phyloP scores from a whole-genome alignment of 2,888 invertebrate species.

The Folsomia manolachei region DNA sequence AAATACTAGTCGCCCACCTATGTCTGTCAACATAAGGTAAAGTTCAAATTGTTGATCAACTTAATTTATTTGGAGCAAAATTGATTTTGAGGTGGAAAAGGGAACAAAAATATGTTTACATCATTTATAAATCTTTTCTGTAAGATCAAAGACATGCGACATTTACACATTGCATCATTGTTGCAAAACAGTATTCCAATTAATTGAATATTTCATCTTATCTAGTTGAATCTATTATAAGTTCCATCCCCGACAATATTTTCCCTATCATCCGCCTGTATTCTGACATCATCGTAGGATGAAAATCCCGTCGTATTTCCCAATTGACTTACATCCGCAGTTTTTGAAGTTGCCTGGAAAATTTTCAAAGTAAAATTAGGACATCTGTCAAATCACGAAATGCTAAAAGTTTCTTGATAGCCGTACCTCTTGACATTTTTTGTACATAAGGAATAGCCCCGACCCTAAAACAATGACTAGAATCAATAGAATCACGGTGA shows the following conservation, averaged over 20 bases:
- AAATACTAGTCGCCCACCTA: no score
- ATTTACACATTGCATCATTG: not conserved
- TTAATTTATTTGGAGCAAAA: no score
- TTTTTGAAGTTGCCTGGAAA: constrained; percentile 30
- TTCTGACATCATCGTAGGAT: constrained; percentile 39
- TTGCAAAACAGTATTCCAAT: not conserved
- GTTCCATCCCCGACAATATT: constrained; percentile 41
- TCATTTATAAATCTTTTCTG: not conserved
- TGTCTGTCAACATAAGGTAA: no score
- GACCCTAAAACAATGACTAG: constrained; percentile 41
- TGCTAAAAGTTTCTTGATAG: not conserved
- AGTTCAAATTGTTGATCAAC: no score
- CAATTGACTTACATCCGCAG: constrained; percentile 41
- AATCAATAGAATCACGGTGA: constrained; percentile 39
- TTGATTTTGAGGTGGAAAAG: no score
- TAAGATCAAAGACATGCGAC: not conserved
- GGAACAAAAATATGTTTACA: constrained; percentile 2
- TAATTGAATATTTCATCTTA: not conserved
- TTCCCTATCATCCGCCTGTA: constrained; percentile 40
- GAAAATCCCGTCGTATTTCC: constrained; percentile 37
- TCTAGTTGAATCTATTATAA: constrained; percentile 35
- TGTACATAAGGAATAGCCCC: constrained; percentile 40
- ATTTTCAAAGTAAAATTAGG: not conserved
- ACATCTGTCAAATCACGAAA: not conserved
- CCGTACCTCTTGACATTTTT: constrained; percentile 41